Conservation (phyloP, 92 coral and sea anemone species). For the Hydrozoanthus gracilis region DNA sequence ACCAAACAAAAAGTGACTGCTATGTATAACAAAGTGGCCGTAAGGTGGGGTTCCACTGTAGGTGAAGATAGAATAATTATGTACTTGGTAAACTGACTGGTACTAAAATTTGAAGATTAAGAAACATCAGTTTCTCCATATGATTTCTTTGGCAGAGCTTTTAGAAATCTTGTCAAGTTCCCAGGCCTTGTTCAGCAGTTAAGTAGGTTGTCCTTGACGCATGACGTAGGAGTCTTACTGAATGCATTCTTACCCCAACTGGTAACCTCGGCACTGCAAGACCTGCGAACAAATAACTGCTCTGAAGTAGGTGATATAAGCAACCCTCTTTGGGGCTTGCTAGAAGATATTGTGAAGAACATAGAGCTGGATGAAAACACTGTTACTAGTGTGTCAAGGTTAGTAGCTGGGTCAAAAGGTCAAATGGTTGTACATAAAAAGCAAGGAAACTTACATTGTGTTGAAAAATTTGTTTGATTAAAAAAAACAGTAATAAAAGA, state of each 20-base stretch:
- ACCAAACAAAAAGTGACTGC: too few species aligned
- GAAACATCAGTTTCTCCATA: too few species aligned
- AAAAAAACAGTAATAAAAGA: too few species aligned
- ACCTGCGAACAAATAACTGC: conserved; percentile 30
- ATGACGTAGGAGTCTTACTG: conserved; percentile 71
- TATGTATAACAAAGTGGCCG: too few species aligned
- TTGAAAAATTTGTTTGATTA: too few species aligned
- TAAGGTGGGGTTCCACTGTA: too few species aligned
- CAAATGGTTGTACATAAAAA: not conserved
- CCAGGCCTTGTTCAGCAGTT: conserved; percentile 64
- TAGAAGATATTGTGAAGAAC: conserved; percentile 33
- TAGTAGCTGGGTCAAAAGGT: not conserved
- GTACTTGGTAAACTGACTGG: not conserved
- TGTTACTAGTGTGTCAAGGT: conserved; percentile 21
- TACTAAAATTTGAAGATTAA: not conserved
- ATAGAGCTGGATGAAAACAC: conserved; percentile 11
- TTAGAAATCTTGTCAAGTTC: conserved; percentile 64
- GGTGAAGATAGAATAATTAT: too few species aligned
- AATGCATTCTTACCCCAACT: conserved; percentile 81
- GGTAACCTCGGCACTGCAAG: conserved; percentile 51
- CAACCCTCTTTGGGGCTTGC: not conserved
- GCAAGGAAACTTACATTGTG: too few species aligned
- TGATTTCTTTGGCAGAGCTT: conserved; percentile 52
- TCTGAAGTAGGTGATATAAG: not conserved
- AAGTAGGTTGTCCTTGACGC: conserved; percentile 57